Conservation (phyloP, 1,140 invertebrate species). For the Limonius californicus region DNA sequence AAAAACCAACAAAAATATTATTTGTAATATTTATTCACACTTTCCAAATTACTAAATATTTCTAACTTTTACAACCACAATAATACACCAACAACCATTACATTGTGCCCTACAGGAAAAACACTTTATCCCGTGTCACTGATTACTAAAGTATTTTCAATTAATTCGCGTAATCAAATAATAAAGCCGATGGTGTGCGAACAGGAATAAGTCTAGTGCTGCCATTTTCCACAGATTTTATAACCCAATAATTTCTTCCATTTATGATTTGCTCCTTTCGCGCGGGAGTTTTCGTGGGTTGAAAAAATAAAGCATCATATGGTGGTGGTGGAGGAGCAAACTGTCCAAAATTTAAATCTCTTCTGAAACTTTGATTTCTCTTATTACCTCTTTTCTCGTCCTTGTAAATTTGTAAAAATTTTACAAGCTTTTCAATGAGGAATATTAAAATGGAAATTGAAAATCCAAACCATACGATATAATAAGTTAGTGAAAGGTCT, state of each 20-base stretch:
- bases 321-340: conserved; percentile 53
- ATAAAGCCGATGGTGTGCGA: conserved; percentile 64
- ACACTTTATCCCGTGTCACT: too few species aligned
- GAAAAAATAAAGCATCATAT: conserved; percentile 52
- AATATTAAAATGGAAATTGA: conserved; percentile 58
- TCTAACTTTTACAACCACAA: too few species aligned
- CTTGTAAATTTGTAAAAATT: conserved; percentile 12
- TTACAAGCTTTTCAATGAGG: conserved; percentile 54
- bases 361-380: conserved; percentile 9
- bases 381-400: background rate
- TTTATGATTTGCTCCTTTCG: conserved; percentile 61
- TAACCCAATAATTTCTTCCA: conserved; percentile 68
- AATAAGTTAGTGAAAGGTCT: conserved; percentile 68
- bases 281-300: conserved; percentile 47
- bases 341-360: conserved; percentile 22
- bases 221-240: conserved; percentile 52
- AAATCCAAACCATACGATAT: conserved; percentile 51
- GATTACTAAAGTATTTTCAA: too few species aligned
- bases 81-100: too few species aligned
- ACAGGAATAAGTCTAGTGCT: conserved; percentile 63
- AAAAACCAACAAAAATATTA: too few species aligned
- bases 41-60: too few species aligned
- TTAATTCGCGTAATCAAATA: too few species aligned
- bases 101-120: too few species aligned
- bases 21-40: too few species aligned